Evolutionary conservation across 1,140 invertebrate species (phyloP), one percentile per base, ranked within the genome.

Genomic region (Hylyphantes graminicola): DNA sequence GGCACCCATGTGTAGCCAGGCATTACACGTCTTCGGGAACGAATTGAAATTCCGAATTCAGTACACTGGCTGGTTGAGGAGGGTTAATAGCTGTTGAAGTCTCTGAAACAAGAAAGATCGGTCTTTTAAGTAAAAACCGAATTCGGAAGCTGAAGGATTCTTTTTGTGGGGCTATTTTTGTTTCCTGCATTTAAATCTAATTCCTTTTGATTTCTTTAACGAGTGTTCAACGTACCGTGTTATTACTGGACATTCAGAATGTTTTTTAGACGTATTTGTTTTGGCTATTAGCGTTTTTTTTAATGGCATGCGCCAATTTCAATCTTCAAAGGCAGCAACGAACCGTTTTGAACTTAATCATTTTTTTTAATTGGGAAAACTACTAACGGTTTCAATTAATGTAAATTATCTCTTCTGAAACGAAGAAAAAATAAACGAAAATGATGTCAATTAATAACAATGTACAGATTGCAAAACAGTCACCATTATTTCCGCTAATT

Each of bases 1-100:
- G 53, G 48, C 76, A 78, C 17, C 51, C n/a, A 64, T 13, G 76
- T 65, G 76, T 10, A 48, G 17, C 76, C 76, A 78, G 53, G 76
- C 76, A 67, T 78, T 19, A 17, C 74, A n/a, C 35, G 53, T 12
- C 59, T n/a, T 48, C 48, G 21, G 48, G 64, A 50, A 53, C 54
- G 68, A 70, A 70, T 19, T 21, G 54, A 48, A 17, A 70, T 53
- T 53, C 51, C 17, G 54, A 17, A 53, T 17, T 70, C 10, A n/a
- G 54, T n/a, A 10, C 9, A 48, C 17, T 12, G 19, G 19, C 15
- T 17, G 54, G 19, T n/a, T 13, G 50, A 51, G 0, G 50, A 48
- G 12, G 15, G 15, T 53, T 53, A 70, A 70, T 19, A 53, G 17
- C 13, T 53, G 17, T 11, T 51, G 12, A 5, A 74, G 54, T 15